Percentiles rank a stretch among this genome's conserved stretches.
Conservation (phyloP, 2,888 invertebrate genomes). For the Tenodera sinensis region DNA sequence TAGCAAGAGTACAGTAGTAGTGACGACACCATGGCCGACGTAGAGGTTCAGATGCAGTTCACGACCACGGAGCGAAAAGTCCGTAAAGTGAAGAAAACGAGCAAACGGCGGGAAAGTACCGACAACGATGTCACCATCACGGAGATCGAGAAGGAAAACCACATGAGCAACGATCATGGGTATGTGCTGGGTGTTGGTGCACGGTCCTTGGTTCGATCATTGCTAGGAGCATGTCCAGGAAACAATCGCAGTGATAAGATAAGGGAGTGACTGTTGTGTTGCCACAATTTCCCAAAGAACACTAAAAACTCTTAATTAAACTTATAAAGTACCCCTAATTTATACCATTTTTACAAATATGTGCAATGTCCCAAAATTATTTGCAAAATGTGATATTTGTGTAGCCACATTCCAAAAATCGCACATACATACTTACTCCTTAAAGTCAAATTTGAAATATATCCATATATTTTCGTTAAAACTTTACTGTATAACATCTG, state of each 20-base stretch:
- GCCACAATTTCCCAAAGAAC: no score
- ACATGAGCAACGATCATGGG: slow-evolving; percentile 69
- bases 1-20: not conserved
- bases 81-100: slow-evolving; percentile 86
- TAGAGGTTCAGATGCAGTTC: slow-evolving; percentile 81
- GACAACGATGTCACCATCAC: slow-evolving; percentile 80
- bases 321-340: no score
- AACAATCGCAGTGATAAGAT: slow-evolving; percentile 2
- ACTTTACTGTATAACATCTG: no score
- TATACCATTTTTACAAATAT: not conserved
- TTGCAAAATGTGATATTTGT: not conserved
- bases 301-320: no score
- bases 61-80: slow-evolving; percentile 80
- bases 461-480: no score
- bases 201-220: slow-evolving; percentile 39
- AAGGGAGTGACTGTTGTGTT: no score
- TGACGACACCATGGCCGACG: slow-evolving; percentile 71
- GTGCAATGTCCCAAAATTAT: not conserved
- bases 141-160: slow-evolving; percentile 65
- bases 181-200: slow-evolving; percentile 67
- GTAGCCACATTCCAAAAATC: no score
- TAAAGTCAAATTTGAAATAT: no score
- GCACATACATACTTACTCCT: no score
- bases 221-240: slow-evolving; percentile 28
- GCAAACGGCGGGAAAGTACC: slow-evolving; percentile 67